Conservation (phyloP, 2,888 invertebrate genomes). For the Erebia ligea region DNA sequence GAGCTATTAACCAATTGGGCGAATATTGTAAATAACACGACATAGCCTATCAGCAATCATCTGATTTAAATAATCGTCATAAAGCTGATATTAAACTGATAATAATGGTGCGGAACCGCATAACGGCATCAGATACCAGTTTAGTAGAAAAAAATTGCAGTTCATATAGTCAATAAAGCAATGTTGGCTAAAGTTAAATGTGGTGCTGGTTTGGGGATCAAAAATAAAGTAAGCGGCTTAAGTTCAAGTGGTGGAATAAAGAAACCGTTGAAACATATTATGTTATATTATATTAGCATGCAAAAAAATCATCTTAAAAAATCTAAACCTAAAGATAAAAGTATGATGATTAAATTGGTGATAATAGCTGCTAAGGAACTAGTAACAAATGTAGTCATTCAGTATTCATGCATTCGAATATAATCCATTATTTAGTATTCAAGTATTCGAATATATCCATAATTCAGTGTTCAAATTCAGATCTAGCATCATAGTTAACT, state of each 20-base stretch:
- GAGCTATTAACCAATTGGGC: not conserved
- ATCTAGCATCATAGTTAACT: too few relatives aligned
- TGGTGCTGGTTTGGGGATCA: not conserved
- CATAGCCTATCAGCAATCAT: conserved; percentile 3
- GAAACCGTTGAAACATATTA: not conserved
- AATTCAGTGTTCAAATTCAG: too few relatives aligned
- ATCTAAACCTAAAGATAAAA: not conserved
- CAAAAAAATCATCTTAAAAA: not conserved
- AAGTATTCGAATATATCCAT: too few relatives aligned
- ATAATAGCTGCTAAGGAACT: not conserved
- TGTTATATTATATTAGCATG: too few relatives aligned
- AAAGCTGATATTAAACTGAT: not conserved
- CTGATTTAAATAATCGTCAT: not conserved
- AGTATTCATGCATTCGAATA: too few relatives aligned
- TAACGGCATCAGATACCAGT: too few relatives aligned
- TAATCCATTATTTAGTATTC: too few relatives aligned
- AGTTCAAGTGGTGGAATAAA: not conserved
- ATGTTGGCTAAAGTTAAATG: not conserved
- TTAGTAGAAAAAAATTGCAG: too few relatives aligned
- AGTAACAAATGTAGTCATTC: too few relatives aligned
- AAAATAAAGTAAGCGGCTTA: not conserved
- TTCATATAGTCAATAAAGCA: not conserved
- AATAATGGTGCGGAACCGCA: not conserved
- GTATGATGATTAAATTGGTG: not conserved
- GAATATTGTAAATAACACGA: not conserved